Base-by-base conservation (phyloP, 30 jellyfish, hydroid and myxozoan genomes). In the Aurelia sp. region DNA sequence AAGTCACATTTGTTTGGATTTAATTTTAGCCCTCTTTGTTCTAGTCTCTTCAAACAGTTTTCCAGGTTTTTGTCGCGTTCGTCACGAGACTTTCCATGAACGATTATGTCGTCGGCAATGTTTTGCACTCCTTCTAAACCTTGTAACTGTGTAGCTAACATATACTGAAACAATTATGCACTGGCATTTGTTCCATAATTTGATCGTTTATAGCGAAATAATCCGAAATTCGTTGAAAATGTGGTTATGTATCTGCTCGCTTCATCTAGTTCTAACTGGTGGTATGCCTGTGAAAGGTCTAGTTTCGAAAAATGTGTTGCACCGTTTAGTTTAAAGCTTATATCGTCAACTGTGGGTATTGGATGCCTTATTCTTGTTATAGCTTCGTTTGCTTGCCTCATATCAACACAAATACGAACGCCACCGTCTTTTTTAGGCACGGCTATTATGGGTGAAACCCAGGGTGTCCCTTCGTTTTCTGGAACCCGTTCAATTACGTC, bases 211-310 rank as follows among this genome's bases (percentile, higher is more conserved):
- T 74, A 74, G 0, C 51, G 72, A 16, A 58, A 60, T n/a, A 78
- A 17, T 6, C 81, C 74, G 15, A 40, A 22, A 38, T 63, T 47
- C 40, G 64, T 78, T 0, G 13, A 5, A 47, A 78, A 78, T 17
- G 63, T 64, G 24, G 81, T 78, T 19, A 78, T 31, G 33, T 18
- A 11, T 55, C 82, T 1, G 22, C 77, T 51, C 10, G 48, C 1
- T 48, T 76, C 87, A 55, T 76, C 87, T 10, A 76, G 44, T 48
- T 76, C 87, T 15, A 76, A 51, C 21, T 48, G 87, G 22, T 76
- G 87, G 53, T 48, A 75, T 7, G 86, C 86, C 4, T 57, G 72
- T 51, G 86, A 12, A 8, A 75, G 74, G 16, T 75, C 86, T 16
- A 75, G 86, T 21, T 57, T 48, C 21, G 86, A 48, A 55, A 75